Evolutionary conservation across 2,113 vertebrate genomes (phyloP), one percentile per base, ranked within the genome.

Genomic region (Chaetorhynchus papuensis): DNA sequence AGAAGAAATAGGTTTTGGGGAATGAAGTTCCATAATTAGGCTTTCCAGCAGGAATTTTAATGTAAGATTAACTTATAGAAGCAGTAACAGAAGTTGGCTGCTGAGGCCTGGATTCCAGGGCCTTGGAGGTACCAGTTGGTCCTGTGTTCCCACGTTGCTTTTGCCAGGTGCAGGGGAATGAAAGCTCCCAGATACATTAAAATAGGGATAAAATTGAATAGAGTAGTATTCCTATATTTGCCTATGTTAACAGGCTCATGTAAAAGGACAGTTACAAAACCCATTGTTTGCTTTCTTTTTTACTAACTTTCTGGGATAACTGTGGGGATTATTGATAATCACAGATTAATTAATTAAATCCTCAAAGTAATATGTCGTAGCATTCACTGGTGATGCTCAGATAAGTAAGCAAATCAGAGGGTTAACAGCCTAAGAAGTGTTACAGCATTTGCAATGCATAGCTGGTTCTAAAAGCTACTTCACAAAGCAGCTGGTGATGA

Each of bases 401-500:
- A 31, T 24, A 6, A 44, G 64, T 17, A 26, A 75, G 84, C 59
- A 56, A 90, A 83, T 45, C 22, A 30, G 65, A 49, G 90, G 60
- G 92, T 93, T 96, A 96, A 87, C 68, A 89, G 64, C 56, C 90
- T 82, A 72, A 75, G 71, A 77, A 90, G 41, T 2, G 10, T 30
- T 81, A 15, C 17, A 80, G 22, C 15, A 56, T 87, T 94, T 69
- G 57, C 61, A 84, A 86, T 87, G 76, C 83, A 45, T 6, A 71
- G 71, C 39, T 30, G 44, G 13, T 83, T 87, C 59, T 89, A 53
- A 95, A 87, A 79, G 68, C 64, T 80, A 8, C 65, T 94, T 81
- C 72, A 63, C 59, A 59, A 83, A 78, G 87, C 94, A 91, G 70
- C 81, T 94, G 93, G 92, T 83, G 86, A 92, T 86, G 72, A 75